A percentile compares a stretch with the other conserved stretches of the same genome.
These are phyloP conservation scores for Leptinotarsa haldemani DNA, from an alignment of 2,888 invertebrate species.

Conservation along the genomic window DNA sequence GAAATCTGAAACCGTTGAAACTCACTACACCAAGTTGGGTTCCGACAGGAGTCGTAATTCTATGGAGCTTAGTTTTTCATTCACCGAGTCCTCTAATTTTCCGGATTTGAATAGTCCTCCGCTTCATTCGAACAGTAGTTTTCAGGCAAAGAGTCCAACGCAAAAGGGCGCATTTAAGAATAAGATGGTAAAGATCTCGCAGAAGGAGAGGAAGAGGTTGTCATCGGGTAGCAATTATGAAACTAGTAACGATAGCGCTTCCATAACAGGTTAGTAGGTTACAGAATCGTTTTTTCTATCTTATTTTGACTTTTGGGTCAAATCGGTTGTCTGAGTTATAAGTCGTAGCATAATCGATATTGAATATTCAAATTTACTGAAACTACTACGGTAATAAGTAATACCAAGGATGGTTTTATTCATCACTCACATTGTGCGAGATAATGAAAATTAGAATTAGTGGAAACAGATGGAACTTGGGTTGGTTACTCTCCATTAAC, in stretches of 20 bases:
- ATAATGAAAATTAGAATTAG: too few species aligned
- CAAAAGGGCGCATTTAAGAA: conserved; percentile 57
- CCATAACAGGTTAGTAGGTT: conserved; percentile 34
- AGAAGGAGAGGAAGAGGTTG: conserved; percentile 74
- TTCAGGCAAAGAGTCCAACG: conserved; percentile 31
- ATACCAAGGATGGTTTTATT: too few species aligned
- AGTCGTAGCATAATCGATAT: too few species aligned
- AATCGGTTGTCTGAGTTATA: too few species aligned
- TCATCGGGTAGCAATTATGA: conserved; percentile 66
- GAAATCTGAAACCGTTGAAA: conserved; percentile 46
- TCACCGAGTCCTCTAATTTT: conserved; percentile 57
- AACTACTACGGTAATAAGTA: too few species aligned
- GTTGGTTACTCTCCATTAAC: too few species aligned
- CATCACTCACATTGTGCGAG: too few species aligned
- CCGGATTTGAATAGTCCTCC: conserved; percentile 58
- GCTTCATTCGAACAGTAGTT: conserved; percentile 21
- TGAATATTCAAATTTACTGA: too few species aligned
- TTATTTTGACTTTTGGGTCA: background rate
- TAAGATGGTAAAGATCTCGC: conserved; percentile 69
- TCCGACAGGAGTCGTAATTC: conserved; percentile 27
- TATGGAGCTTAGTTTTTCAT: conserved; percentile 37
- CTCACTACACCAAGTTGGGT: conserved; percentile 48
- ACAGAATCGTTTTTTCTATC: background rate
- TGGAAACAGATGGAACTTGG: too few species aligned
- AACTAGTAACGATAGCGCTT: conserved; percentile 11